A percentile compares a stretch with the other conserved stretches of the same genome.
phyloP scores from a whole-genome alignment of 2,797 vertebrate genomes.

The Myotis daubentonii region DNA sequence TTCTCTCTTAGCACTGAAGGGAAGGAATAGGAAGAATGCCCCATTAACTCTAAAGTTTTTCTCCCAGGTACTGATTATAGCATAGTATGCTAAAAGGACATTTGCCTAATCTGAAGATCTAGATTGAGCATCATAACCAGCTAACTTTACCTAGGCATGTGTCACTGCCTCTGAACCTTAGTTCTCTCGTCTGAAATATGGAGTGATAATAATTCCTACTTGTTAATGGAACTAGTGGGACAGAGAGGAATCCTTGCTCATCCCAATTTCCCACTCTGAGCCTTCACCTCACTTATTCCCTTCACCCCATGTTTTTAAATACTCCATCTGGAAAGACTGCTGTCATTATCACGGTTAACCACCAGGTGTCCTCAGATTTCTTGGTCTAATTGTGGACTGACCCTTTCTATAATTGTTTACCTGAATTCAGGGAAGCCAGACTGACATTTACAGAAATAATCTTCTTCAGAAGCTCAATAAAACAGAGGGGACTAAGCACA shows the following conservation, averaged over 20 bases:
- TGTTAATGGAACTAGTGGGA: background rate
- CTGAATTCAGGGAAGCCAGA: background rate
- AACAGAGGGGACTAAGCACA: constrained; percentile 6
- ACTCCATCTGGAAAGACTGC: background rate
- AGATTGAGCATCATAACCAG: background rate
- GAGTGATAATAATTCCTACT: background rate
- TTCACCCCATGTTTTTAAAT: background rate
- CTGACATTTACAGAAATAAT: constrained; percentile 45
- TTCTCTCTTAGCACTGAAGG: background rate
- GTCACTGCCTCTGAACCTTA: background rate
- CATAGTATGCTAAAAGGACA: background rate
- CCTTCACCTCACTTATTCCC: background rate
- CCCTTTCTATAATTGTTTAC: constrained; percentile 23
- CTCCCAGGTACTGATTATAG: background rate
- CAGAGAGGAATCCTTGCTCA: background rate
- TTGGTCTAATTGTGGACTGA: background rate
- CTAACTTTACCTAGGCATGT: background rate
- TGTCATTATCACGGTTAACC: constrained; percentile 5
- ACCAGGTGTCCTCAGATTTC: constrained; percentile 60
- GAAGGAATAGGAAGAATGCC: background rate
- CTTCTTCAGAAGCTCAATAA: constrained; percentile 38
- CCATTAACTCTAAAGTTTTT: background rate
- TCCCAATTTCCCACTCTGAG: background rate
- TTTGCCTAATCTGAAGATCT: constrained; percentile 13
- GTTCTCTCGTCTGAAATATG: constrained; percentile 17